Conservation (phyloP, 2,797 vertebrate genomes). For the Xenops minutus region DNA sequence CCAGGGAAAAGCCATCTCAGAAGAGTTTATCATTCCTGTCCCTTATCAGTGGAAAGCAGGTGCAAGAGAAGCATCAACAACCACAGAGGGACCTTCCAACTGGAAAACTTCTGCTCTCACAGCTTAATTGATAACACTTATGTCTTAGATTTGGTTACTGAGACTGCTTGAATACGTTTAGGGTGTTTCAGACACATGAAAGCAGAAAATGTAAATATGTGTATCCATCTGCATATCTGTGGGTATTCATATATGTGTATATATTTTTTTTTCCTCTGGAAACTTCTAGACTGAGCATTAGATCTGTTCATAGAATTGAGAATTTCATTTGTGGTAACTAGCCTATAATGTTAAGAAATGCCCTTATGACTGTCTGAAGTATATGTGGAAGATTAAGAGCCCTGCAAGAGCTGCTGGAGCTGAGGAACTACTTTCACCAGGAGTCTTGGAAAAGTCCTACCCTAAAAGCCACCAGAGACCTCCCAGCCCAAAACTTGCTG, state of each 20-base stretch:
- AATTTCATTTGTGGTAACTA: background rate
- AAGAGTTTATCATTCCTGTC: slow-evolving; percentile 5
- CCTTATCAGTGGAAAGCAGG: slow-evolving; percentile 47
- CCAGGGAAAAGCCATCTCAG: background rate
- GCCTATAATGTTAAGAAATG: background rate
- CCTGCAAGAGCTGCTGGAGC: background rate
- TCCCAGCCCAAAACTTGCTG: background rate
- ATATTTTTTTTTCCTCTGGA: background rate
- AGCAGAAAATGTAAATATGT: background rate
- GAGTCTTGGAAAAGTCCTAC: background rate
- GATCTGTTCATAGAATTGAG: background rate
- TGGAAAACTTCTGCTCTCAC: background rate
- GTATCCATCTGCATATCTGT: background rate
- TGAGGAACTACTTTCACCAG: background rate
- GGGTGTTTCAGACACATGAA: background rate
- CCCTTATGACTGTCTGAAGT: background rate
- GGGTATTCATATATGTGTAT: no score
- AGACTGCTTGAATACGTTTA: background rate
- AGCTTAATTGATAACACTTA: background rate
- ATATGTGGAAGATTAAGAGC: background rate
- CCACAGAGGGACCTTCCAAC: background rate
- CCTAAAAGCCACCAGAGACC: background rate
- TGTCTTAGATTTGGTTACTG: background rate
- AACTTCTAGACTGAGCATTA: background rate
- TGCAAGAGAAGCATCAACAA: background rate